These are phyloP conservation scores for Mesocentrotus franciscanus DNA, from an alignment of 53 echinoderm and acorn worm genomes.

Conservation along the genomic window DNA sequence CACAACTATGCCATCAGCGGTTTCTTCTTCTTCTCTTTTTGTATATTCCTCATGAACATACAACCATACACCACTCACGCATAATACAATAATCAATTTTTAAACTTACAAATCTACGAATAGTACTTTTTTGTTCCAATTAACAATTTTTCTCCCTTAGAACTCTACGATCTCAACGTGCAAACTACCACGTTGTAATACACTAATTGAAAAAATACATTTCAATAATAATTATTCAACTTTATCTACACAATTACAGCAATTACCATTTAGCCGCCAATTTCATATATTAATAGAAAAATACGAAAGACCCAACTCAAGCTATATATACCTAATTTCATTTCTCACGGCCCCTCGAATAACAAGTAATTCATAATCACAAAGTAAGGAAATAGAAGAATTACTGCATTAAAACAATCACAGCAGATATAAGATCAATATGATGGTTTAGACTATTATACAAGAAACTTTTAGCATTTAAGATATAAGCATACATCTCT, in stretches of 20 bases:
- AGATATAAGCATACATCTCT: too few species aligned
- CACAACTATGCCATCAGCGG: not conserved
- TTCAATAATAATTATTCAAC: slow-evolving; percentile 39
- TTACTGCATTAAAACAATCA: not conserved
- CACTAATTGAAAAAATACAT: slow-evolving; percentile 38
- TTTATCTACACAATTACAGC: slow-evolving; percentile 20
- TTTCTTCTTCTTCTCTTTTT: not conserved
- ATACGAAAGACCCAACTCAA: slow-evolving; percentile 45
- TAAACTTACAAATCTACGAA: slow-evolving; percentile 32
- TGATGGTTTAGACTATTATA: not conserved
- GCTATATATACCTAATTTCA: slow-evolving; percentile 5
- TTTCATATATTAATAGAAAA: slow-evolving; percentile 18
- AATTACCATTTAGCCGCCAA: not conserved
- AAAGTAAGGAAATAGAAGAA: not conserved
- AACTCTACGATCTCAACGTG: slow-evolving; percentile 21
- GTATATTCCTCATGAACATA: slow-evolving; percentile 16
- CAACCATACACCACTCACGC: slow-evolving; percentile 9
- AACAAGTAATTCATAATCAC: not conserved
- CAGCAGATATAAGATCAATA: not conserved
- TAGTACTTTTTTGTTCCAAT: slow-evolving; percentile 57
- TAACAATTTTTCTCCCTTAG: slow-evolving; percentile 10
- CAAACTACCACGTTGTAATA: not conserved
- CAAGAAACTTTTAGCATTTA: not conserved
- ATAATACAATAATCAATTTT: slow-evolving; percentile 15
- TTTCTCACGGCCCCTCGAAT: not conserved